Base-by-base conservation (phyloP, 2,113 vertebrate genomes). In the Tonatia bakeri region DNA sequence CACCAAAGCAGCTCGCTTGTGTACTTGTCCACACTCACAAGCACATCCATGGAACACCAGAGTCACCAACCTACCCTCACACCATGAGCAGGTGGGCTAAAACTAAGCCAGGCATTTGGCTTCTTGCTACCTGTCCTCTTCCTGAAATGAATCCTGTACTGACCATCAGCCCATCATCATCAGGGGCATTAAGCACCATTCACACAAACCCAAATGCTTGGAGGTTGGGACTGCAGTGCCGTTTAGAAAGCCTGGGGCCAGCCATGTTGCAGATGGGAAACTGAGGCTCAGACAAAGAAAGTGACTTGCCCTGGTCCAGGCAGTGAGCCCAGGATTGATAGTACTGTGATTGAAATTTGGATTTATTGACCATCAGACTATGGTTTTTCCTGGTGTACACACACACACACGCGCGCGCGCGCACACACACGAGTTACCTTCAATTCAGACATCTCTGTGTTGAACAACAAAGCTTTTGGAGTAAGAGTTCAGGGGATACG, bases 131-230 rank as follows among this genome's bases (percentile, higher is more conserved):
- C n/a, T 61, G 72, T 85, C 67, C 43, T 52, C 50, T 81, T 93
- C 47, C 38, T 86, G 87, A 94, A 89, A 65, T 81, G 47, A 94
- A 94, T 93, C 65, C 36, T 91, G 64, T 79, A 20, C 79, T 65
- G 87, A 84, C 33, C 24, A 50, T 91, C 28, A 36, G 14, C 36
- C 85, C 24, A 47, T 52, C 65, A 24, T 17, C 72, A 38, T 56
- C 12, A 14, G 12, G 40, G 56, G 12, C 47, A 59, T 52, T 64
- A 90, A 87, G 40, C 31, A 56, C 26, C 77, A 14, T 83, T 40
- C n/a, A 83, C 52, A 59, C 85, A 93, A 87, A 87, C 52, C n/a
- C 19, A 1, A 12, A 26, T 36, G 61, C 31, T 50, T 64, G 33
- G 26, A 90, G 52, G 14, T 20, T 67, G n/a, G 33, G 47, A 13